A percentile compares a stretch with the other conserved stretches of the same genome.
Evolutionary conservation across 2,113 vertebrate species (phyloP).

Genomic region (Saccopteryx leptura): DNA sequence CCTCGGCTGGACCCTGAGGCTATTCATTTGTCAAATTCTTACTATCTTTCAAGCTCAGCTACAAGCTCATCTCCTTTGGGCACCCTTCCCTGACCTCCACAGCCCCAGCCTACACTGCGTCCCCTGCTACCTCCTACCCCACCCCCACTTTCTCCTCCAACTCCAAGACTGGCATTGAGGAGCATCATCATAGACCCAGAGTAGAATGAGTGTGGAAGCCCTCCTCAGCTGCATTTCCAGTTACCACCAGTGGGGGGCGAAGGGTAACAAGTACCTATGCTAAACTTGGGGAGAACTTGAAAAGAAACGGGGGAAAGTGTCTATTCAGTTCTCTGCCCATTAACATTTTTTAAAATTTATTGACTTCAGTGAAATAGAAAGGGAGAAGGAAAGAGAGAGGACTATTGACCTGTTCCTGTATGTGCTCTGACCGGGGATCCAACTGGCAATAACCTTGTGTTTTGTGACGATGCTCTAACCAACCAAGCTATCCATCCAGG

Average conservation of each 20-base stretch:
- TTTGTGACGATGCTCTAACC: too few species aligned
- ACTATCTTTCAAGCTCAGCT: not conserved
- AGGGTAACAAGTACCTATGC: not conserved
- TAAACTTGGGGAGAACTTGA: not conserved
- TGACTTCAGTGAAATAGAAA: too few species aligned
- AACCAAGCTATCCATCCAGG: too few species aligned
- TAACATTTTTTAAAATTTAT: too few species aligned
- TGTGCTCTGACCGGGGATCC: too few species aligned
- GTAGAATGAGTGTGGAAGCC: not conserved
- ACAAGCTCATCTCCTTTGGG: not conserved
- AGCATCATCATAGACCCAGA: not conserved
- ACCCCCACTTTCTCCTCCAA: not conserved
- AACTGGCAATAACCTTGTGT: too few species aligned
- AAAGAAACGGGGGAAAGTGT: not conserved
- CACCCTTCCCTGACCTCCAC: not conserved
- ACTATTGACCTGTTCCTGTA: too few species aligned
- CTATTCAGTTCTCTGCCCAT: not conserved
- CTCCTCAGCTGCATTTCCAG: not conserved
- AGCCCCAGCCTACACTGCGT: not conserved
- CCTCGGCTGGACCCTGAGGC: not conserved
- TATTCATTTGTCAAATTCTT: not conserved
- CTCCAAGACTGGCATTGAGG: not conserved
- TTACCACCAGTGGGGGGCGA: conserved; percentile 55
- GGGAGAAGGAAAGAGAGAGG: too few species aligned
- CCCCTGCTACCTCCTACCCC: not conserved